Evolutionary conservation across 2,888 invertebrate species (phyloP).

Genomic region (Archips xylosteana): DNA sequence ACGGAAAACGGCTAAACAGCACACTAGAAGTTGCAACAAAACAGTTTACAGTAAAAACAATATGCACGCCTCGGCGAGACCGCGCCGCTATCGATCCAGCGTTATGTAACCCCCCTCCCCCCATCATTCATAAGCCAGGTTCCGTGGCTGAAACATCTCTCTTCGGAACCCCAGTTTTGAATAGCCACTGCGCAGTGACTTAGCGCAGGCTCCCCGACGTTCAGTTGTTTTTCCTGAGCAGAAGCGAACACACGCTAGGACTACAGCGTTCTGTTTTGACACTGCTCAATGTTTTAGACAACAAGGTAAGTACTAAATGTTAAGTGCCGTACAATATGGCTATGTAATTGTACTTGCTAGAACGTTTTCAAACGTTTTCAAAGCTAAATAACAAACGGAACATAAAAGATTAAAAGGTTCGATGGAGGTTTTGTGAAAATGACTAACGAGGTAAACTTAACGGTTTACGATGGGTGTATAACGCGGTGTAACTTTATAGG

Average conservation of each 20-base stretch:
- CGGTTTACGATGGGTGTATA: neutral
- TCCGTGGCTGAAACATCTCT: constrained; percentile 55
- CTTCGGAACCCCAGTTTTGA: constrained; percentile 49
- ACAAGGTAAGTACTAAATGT: constrained; percentile 62
- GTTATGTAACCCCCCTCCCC: constrained; percentile 73
- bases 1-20: constrained; percentile 39
- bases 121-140: constrained; percentile 68
- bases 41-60: constrained; percentile 55
- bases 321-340: neutral
- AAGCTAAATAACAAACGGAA: neutral
- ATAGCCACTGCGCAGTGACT: constrained; percentile 60
- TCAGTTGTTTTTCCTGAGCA: constrained; percentile 69
- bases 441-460: constrained; percentile 1
- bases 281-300: constrained; percentile 71
- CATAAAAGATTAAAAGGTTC: neutral
- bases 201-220: constrained; percentile 56
- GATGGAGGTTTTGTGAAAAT: constrained; percentile 3
- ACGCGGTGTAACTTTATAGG: neutral
- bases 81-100: constrained; percentile 72
- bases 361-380: neutral
- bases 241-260: constrained; percentile 55
- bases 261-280: constrained; percentile 63
- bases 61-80: constrained; percentile 58
- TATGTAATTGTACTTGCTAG: neutral
- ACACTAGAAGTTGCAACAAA: constrained; percentile 40